phyloP scores from a whole-genome alignment of 1,140 invertebrate species.

The Carcinoscorpius rotundicauda region DNA sequence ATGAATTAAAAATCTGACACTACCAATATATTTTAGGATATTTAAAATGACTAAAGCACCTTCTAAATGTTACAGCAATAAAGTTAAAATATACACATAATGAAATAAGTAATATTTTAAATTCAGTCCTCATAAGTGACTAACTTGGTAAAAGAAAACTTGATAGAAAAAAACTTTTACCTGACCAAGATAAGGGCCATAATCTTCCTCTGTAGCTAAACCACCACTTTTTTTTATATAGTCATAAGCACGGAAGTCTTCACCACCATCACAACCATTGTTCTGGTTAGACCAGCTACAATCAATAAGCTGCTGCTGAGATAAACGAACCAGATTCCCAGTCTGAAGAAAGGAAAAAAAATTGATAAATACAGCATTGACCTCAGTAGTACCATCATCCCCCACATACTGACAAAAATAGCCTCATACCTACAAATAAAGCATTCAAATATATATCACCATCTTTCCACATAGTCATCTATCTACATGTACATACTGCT shows the following conservation, averaged over 20 bases:
- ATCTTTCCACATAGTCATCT: no score
- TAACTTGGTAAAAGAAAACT: background rate
- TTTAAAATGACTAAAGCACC: no score
- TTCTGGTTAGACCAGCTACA: constrained; percentile 94
- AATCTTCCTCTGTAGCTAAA: constrained; percentile 74
- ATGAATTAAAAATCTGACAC: no score
- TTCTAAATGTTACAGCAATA: background rate
- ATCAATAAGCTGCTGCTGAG: constrained; percentile 66
- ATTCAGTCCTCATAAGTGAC: background rate
- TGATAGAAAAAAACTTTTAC: constrained; percentile 33
- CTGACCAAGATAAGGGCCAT: constrained; percentile 79
- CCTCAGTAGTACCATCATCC: no score
- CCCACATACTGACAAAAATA: no score
- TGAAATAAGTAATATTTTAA: constrained; percentile 4
- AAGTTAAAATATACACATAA: constrained; percentile 8
- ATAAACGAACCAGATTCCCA: constrained; percentile 13
- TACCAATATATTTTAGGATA: no score
- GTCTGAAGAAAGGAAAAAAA: background rate
- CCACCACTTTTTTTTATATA: constrained; percentile 87
- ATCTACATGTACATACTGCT: no score
- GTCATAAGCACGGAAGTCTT: constrained; percentile 73
- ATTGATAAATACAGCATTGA: no score
- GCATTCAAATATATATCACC: no score
- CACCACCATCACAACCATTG: constrained; percentile 93
- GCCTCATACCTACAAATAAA: no score